Percentiles rank a stretch among this genome's conserved stretches.
Conservation (phyloP, 2,888 invertebrate genomes). For the Apotomis capreana region DNA sequence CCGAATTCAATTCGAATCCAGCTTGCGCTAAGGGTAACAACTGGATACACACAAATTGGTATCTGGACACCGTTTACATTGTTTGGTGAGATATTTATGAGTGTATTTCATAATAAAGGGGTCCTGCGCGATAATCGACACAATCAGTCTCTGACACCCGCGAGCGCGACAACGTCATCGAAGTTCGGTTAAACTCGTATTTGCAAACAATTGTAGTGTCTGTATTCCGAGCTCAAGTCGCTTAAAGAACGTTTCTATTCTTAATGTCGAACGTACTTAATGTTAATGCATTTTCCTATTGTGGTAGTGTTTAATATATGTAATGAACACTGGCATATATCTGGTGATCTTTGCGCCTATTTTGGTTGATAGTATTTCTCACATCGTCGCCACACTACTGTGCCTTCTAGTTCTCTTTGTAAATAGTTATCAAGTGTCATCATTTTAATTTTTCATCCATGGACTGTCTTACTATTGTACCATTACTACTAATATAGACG, state of each 20-base stretch:
- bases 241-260: conserved; percentile 9
- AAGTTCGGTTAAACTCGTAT: neutral
- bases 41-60: neutral
- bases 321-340: conserved; percentile 25
- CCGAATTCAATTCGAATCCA: no score
- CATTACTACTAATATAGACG: no score
- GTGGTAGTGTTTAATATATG: conserved; percentile 27
- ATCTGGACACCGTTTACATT: neutral
- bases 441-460: conserved; percentile 15
- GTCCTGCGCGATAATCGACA: conserved; percentile 1
- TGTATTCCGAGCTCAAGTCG: neutral
- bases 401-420: conserved; percentile 79
- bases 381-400: conserved; percentile 70
- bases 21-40: no score
- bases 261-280: conserved; percentile 8
- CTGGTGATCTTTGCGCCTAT: conserved; percentile 32
- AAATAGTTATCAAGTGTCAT: conserved; percentile 57
- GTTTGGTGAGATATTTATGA: neutral
- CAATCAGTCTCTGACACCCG: neutral
- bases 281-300: conserved; percentile 5
- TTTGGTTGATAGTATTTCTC: conserved; percentile 46
- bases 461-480: neutral
- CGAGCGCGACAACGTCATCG: neutral
- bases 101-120: neutral
- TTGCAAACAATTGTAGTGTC: neutral